Evolutionary conservation across 2,888 invertebrate species (phyloP).

Genomic region (Apotomis turbidana): DNA sequence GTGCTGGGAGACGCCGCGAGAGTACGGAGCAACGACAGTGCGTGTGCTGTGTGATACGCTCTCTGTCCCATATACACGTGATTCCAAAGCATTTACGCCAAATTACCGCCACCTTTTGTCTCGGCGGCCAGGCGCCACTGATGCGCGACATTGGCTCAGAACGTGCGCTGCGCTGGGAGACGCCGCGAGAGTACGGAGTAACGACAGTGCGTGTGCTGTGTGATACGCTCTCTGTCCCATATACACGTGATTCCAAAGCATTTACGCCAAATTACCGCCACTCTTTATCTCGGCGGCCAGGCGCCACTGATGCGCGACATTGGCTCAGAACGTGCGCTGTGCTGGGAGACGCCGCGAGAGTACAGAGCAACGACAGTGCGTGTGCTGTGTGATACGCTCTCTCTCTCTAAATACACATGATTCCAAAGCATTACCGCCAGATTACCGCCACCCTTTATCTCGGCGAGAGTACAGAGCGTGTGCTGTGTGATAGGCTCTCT

Average conservation of each 20-base stretch:
- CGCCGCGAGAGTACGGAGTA: not conserved
- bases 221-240: too few relatives aligned
- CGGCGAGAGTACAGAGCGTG: slow-evolving; percentile 24
- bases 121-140: slow-evolving; percentile 41
- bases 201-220: too few relatives aligned
- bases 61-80: not conserved
- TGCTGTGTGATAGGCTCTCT: not conserved
- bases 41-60: too few relatives aligned
- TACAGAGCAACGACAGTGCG: not conserved
- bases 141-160: slow-evolving; percentile 42
- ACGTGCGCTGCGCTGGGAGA: slow-evolving; percentile 3
- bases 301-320: slow-evolving; percentile 43
- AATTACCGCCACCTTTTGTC: slow-evolving; percentile 46
- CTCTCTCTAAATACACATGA: not conserved
- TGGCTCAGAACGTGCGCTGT: slow-evolving; percentile 25
- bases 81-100: slow-evolving; percentile 34
- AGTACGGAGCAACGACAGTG: not conserved
- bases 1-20: slow-evolving; percentile 11
- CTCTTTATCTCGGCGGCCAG: slow-evolving; percentile 45
- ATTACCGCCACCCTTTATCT: slow-evolving; percentile 45
- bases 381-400: too few relatives aligned
- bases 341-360: slow-evolving; percentile 14
- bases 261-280: slow-evolving; percentile 41
- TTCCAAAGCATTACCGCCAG: slow-evolving; percentile 19
- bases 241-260: slow-evolving; percentile 29